Base-by-base conservation (phyloP, 2,888 invertebrate species). In the Arrhopalites spinosus region DNA sequence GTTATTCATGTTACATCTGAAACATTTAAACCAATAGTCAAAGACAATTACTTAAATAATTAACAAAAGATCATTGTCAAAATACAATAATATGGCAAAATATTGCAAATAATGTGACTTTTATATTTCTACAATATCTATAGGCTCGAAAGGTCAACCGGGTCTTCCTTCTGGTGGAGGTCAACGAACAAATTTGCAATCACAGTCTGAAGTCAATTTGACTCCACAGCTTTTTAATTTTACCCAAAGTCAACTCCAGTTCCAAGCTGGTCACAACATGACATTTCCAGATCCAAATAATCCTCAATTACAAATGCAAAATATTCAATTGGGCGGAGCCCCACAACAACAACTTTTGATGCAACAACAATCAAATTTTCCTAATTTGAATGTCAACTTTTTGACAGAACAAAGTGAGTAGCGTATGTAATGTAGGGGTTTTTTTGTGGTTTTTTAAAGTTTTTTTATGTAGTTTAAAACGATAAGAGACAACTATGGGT, bases 281-380 rank as follows among this genome's bases (percentile, higher is more conserved):
- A 56, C 73, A n/a, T 77, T 77, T 64, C 61, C 71, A 36, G 77
- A 77, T 64, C 67, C 66, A 17, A 72, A 67, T 74, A 63, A 63
- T 47, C 53, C 70, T 25, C 56, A 53, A 20, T 20, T 71, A 3
- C 72, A 72, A 25, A 63, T 72, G 72, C 72, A 72, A 43, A 72
- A 72, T 27, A 47, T 72, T 47, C 72, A 20, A 23, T 20, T 45
- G n/a, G 27, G 27, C 17, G 47, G n/a, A 23, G 72, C 45, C 8
- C 27, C 47, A 27, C 67, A 64, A n/a, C 67, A 63, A 30, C 86
- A 87, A 27, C 85, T 87, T 20, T 85, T 88, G 17, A 86, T 85
- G 79, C 88, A 87, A 76, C 88, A 86, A 17, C 85, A 86, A 17
- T 86, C 87, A 64, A 86, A 85, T 76, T 86, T 88, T 66, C 83